Conservation (phyloP, 1,140 invertebrate genomes). For the Chionoecetes opilio region DNA sequence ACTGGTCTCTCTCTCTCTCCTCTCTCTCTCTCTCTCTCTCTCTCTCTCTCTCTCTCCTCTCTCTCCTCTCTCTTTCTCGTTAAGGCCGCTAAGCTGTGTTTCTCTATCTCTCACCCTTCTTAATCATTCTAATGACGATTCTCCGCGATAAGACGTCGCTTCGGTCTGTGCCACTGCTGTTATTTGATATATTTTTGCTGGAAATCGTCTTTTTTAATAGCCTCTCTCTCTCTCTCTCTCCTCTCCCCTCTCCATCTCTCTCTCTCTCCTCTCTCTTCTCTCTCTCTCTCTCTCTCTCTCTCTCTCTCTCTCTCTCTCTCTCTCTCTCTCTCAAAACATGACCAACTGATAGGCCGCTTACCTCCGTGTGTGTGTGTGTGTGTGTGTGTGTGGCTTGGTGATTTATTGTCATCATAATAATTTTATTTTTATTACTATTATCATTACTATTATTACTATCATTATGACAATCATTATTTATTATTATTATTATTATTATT, state of each 20-base stretch:
- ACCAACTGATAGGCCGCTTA: too few species aligned
- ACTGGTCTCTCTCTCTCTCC: too few species aligned
- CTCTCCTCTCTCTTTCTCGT: neutral
- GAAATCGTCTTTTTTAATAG: neutral
- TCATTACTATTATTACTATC: too few species aligned
- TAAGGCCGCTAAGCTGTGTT: neutral
- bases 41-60: neutral
- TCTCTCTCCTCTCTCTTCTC: neutral
- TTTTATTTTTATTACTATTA: too few species aligned
- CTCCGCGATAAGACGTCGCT: neutral
- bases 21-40: neutral
- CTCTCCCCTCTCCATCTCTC: neutral
- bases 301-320: neutral
- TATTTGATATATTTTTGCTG: neutral
- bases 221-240: neutral
- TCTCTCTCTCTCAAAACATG: too few species aligned
- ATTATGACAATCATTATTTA: too few species aligned
- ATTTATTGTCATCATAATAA: too few species aligned
- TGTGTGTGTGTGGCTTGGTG: too few species aligned
- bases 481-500: too few species aligned
- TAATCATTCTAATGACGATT: conserved; percentile 10
- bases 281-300: neutral
- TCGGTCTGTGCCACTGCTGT: neutral
- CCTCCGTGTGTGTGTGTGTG: too few species aligned
- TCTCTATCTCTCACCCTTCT: neutral